Evolutionary conservation across 2,113 vertebrate species (phyloP).

Genomic region (Myiagra hebetior): DNA sequence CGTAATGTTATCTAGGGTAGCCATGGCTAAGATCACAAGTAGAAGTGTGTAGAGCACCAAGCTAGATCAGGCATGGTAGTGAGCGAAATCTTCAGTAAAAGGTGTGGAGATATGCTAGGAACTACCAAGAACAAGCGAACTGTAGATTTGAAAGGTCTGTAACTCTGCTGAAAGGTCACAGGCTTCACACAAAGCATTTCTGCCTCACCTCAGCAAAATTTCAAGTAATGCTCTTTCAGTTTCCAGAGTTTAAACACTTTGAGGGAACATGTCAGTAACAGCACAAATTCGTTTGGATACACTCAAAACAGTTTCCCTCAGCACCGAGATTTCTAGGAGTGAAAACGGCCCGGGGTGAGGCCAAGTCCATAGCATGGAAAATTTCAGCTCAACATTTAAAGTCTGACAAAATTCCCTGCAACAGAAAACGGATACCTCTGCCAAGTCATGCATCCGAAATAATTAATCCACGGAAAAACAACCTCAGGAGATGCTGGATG

Average conservation of each 20-base stretch:
- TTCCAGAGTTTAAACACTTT: neutral
- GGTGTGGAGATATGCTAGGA: neutral
- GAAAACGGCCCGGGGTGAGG: neutral
- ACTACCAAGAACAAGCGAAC: neutral
- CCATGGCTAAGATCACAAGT: neutral
- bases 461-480: neutral
- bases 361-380: neutral
- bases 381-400: neutral
- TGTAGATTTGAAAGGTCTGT: neutral
- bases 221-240: neutral
- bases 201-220: neutral
- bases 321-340: neutral
- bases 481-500: neutral
- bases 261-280: neutral
- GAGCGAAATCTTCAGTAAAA: neutral
- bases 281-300: neutral
- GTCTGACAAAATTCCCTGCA: neutral
- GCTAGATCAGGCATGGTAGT: neutral
- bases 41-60: neutral
- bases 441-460: neutral
- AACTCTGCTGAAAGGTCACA: neutral
- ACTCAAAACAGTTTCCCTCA: neutral
- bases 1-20: neutral
- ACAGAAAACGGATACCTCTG: neutral
- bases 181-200: neutral